Conservation (phyloP, 2,888 invertebrate species). For the Pseudoips prasinana region DNA sequence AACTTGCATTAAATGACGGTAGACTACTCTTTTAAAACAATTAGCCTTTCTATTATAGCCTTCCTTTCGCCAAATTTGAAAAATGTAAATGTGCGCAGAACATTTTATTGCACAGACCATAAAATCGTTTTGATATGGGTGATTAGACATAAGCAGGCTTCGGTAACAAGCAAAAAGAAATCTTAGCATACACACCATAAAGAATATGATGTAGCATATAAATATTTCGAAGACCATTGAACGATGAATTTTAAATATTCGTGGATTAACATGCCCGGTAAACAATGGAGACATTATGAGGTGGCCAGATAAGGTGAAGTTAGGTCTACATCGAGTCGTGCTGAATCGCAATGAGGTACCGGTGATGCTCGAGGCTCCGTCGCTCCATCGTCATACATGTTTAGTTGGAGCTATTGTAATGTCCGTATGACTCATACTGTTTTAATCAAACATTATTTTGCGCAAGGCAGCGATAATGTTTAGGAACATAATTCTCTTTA, state of each 20-base stretch:
- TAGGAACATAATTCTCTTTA: constrained; percentile 6
- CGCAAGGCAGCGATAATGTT: constrained; percentile 32
- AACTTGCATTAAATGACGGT: constrained; percentile 45
- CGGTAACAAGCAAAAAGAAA: constrained; percentile 8
- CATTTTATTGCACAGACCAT: constrained; percentile 31
- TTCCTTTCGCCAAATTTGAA: constrained; percentile 53
- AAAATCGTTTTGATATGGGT: constrained; percentile 31
- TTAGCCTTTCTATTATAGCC: constrained; percentile 54
- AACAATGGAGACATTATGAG: constrained; percentile 77
- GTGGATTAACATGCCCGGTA: constrained; percentile 58
- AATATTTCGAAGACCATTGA: too few species aligned
- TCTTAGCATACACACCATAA: constrained; percentile 3
- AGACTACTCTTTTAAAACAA: constrained; percentile 49
- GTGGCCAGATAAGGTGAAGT: constrained; percentile 69
- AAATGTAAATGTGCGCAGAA: constrained; percentile 34
- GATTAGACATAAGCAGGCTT: constrained; percentile 17
- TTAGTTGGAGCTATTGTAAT: constrained; percentile 47
- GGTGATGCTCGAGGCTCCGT: constrained; percentile 35
- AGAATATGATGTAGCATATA: constrained; percentile 6
- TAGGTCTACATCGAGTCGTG: constrained; percentile 59
- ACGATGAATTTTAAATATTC: constrained; percentile 38
- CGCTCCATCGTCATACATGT: constrained; percentile 44
- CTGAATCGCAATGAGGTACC: constrained; percentile 69
- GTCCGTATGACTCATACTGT: constrained; percentile 57
- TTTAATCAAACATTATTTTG: constrained; percentile 46